Conservation (phyloP, 2,113 vertebrate species). For the Poecilia latipinna region DNA sequence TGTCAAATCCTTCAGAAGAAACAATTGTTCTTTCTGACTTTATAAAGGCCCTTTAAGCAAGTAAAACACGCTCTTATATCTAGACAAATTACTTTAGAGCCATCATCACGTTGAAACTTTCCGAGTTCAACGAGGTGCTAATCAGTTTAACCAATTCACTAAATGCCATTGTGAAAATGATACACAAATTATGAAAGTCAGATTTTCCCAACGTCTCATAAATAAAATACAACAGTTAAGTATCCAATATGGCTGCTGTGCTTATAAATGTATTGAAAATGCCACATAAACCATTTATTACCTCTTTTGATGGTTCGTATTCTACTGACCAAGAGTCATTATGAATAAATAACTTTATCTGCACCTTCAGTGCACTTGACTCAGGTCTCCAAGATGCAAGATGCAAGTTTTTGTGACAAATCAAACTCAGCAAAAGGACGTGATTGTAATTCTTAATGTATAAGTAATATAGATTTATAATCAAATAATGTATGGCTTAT, state of each 20-base stretch:
- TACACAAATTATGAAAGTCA: not conserved
- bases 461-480: too few species aligned
- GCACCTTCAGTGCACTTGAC: too few species aligned
- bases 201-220: not conserved
- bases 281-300: not conserved
- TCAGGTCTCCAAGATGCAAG: too few species aligned
- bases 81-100: not conserved
- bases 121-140: too few species aligned
- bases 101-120: not conserved
- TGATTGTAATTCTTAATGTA: too few species aligned
- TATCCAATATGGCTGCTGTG: not conserved
- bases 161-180: not conserved
- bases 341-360: too few species aligned
- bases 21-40: constrained; percentile 17
- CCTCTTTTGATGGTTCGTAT: too few species aligned
- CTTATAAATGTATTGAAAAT: not conserved
- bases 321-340: too few species aligned
- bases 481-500: too few species aligned
- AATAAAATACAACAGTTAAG: not conserved
- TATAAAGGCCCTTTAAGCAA: not conserved
- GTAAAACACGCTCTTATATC: not conserved
- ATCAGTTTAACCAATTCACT: not conserved
- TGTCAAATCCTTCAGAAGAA: constrained; percentile 37
- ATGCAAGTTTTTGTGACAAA: too few species aligned
- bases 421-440: too few species aligned